Evolutionary conservation across 2,113 vertebrate species (phyloP).

Genomic region (Gopherus flavomarginatus): DNA sequence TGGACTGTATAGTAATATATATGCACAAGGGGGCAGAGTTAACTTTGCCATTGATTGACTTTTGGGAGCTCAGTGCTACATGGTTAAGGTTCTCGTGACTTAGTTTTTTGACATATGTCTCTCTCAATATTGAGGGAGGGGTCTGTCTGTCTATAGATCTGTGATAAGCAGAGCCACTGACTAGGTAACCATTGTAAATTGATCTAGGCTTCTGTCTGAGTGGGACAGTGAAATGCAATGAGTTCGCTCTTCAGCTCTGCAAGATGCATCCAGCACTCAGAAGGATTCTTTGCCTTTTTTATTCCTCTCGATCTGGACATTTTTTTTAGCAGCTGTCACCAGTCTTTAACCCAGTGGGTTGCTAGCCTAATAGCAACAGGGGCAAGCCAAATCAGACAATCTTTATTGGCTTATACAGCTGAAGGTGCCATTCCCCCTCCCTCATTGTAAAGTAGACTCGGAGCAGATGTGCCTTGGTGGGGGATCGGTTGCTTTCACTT

Average conservation of each 20-base stretch:
- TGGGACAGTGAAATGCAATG: rapidly evolving
- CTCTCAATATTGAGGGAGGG: not conserved
- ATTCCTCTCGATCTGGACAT: conserved; percentile 49
- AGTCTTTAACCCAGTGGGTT: conserved; percentile 76
- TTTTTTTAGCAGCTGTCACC: conserved; percentile 75
- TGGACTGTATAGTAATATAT: not conserved
- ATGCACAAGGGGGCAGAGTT: conserved; percentile 32
- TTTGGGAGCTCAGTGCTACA: rapidly evolving
- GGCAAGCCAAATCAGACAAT: conserved; percentile 76
- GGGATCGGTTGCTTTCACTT: conserved; percentile 55
- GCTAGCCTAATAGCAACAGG: conserved; percentile 72
- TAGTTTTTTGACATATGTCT: rapidly evolving
- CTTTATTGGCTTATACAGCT: conserved; percentile 79
- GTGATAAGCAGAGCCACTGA: not conserved
- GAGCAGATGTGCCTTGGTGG: conserved; percentile 82
- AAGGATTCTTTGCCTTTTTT: conserved; percentile 42
- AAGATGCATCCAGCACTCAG: not conserved
- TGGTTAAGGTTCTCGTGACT: rapidly evolving
- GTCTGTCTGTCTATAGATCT: not conserved
- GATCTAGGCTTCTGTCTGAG: not conserved
- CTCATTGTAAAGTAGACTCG: conserved; percentile 77
- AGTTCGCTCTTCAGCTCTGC: not conserved
- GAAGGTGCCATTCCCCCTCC: conserved; percentile 74
- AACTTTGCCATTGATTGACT: not conserved
- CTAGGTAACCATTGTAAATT: rapidly evolving